Percentiles rank a stretch among this genome's conserved stretches.
Evolutionary conservation across 2,113 vertebrate genomes (phyloP).

Genomic region (Rhinolophus ferrumequinum): DNA sequence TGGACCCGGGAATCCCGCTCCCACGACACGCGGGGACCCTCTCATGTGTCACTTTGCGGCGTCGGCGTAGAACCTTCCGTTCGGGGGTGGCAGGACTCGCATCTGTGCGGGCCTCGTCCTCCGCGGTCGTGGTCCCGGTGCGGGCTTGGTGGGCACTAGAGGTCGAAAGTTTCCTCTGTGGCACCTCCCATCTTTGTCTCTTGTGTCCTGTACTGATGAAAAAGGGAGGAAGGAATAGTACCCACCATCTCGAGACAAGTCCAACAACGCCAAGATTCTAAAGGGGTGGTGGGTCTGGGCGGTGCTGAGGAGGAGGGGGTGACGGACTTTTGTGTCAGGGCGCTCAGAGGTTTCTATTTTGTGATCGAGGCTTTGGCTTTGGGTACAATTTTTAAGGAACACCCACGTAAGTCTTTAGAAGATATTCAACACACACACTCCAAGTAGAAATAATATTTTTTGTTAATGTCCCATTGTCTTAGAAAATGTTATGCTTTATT

Average conservation of each 20-base stretch:
- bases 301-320: neutral
- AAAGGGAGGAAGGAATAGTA: neutral
- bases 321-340: too few relatives aligned
- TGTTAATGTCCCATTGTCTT: neutral
- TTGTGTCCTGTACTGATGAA: neutral
- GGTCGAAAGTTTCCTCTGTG: neutral
- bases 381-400: neutral
- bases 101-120: neutral
- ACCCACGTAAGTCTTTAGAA: neutral
- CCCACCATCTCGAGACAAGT: neutral
- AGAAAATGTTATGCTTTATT: neutral
- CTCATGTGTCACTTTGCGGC: rapidly evolving
- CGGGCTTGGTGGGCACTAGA: neutral
- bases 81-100: neutral
- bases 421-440: neutral
- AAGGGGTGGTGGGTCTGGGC: neutral
- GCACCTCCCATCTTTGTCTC: neutral
- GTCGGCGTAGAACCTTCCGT: neutral
- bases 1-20: too few relatives aligned
- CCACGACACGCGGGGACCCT: rapidly evolving
- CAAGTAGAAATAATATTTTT: neutral
- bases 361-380: neutral
- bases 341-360: neutral
- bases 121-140: neutral
- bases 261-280: neutral